phyloP scores from a whole-genome alignment of 1,140 invertebrate species.

The Listronotus bonariensis region DNA sequence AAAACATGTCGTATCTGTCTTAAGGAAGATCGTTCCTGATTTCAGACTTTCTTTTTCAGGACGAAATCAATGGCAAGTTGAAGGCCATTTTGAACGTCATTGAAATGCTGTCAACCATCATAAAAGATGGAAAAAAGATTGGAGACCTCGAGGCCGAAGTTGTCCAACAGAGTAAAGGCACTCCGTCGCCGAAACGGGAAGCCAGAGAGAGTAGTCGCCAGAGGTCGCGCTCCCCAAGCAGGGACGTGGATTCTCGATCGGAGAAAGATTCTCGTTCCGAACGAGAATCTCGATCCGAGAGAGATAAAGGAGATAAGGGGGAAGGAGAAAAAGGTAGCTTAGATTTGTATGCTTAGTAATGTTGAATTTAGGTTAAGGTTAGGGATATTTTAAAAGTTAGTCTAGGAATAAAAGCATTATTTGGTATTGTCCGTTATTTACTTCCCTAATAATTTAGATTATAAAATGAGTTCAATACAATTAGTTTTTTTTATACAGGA shows the following conservation, averaged over 20 bases:
- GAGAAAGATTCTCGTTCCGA: neutral
- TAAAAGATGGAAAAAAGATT: conserved; percentile 60
- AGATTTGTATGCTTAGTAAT: neutral
- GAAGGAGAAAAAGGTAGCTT: conserved; percentile 4
- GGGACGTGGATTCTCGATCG: neutral
- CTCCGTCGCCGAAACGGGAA: conserved; percentile 13
- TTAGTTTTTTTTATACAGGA: too few relatives aligned
- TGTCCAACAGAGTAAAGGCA: conserved; percentile 21
- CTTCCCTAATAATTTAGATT: too few relatives aligned
- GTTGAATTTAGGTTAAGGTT: too few relatives aligned
- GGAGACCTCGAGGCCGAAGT: conserved; percentile 42
- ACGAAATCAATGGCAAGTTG: conserved; percentile 81
- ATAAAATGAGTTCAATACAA: too few relatives aligned
- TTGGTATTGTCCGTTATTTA: too few relatives aligned
- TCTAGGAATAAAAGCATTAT: too few relatives aligned
- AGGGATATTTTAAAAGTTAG: too few relatives aligned
- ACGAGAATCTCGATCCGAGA: neutral
- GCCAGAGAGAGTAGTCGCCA: conserved; percentile 23
- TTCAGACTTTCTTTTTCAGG: conserved; percentile 58
- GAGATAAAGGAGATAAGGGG: neutral
- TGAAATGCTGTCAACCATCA: conserved; percentile 80
- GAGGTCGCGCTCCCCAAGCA: conserved; percentile 47
- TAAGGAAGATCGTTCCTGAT: conserved; percentile 6
- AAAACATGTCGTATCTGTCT: too few relatives aligned
- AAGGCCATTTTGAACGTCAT: conserved; percentile 83